These are phyloP conservation scores for Lordiphosa andalusiaca DNA, from an alignment of 2,888 invertebrate species.

Conservation along the genomic window DNA sequence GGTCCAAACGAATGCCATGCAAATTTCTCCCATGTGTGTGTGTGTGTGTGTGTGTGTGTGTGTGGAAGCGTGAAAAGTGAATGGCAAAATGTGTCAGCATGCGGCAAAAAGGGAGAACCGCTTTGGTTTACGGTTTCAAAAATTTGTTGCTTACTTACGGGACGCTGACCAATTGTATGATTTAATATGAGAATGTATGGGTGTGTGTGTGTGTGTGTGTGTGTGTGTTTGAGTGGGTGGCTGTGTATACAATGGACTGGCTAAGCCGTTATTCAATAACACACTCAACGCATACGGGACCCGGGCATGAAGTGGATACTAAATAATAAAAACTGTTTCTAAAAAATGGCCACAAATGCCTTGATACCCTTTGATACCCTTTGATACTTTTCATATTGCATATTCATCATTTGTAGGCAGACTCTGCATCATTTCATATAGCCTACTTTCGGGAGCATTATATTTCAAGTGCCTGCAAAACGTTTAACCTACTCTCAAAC, in stretches of 20 bases:
- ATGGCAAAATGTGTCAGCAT: conserved; percentile 63
- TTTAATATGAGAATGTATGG: conserved; percentile 56
- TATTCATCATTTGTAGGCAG: no score
- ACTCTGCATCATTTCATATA: no score
- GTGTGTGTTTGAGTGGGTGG: conserved; percentile 7
- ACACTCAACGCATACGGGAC: conserved; percentile 35
- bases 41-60: conserved; percentile 16
- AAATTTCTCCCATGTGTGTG: conserved; percentile 51
- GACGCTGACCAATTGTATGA: conserved; percentile 60
- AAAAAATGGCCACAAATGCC: no score
- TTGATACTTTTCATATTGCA: no score
- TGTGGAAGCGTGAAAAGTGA: conserved; percentile 62
- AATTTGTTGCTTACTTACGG: conserved; percentile 28
- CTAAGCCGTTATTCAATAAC: conserved; percentile 59
- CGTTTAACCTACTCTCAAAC: no score
- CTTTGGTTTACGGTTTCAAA: conserved; percentile 30
- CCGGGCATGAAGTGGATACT: conserved; percentile 18
- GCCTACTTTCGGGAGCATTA: no score
- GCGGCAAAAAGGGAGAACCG: conserved; percentile 30
- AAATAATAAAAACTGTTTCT: background rate
- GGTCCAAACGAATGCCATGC: conserved; percentile 23
- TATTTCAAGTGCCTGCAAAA: no score
- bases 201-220: conserved; percentile 7
- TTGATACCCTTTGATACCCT: no score
- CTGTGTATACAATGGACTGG: conserved; percentile 29